These are phyloP conservation scores for Aurelia sp. DNA, from an alignment of 30 jellyfish, hydroid and myxozoan genomes.

Conservation along the genomic window DNA sequence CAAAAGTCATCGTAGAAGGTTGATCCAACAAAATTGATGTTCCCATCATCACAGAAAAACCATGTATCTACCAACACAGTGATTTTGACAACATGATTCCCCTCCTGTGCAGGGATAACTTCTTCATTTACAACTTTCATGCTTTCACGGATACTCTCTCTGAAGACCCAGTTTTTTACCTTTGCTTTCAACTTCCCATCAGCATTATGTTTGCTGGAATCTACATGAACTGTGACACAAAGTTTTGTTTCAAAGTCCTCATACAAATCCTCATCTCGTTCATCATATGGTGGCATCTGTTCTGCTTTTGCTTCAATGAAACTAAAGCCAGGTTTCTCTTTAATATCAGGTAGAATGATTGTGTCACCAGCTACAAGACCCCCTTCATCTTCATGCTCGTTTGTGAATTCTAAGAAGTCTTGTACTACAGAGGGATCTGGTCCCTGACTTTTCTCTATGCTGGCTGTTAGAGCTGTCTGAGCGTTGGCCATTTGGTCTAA, in stretches of 20 bases:
- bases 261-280: conserved; percentile 37
- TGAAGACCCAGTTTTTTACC: conserved; percentile 34
- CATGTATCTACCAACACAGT: conserved; percentile 4
- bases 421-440: conserved; percentile 23
- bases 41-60: conserved; percentile 3
- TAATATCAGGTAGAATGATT: conserved; percentile 22
- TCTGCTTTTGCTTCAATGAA: conserved; percentile 43
- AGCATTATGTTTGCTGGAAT: conserved; percentile 14
- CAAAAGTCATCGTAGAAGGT: conserved; percentile 51
- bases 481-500: no score
- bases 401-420: conserved; percentile 12
- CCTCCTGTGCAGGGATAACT: conserved; percentile 1
- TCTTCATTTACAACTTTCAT: conserved; percentile 39
- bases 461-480: background rate
- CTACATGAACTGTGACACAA: conserved; percentile 49
- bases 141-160: background rate
- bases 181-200: background rate
- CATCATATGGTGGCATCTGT: conserved; percentile 32
- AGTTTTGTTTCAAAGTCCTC: conserved; percentile 29
- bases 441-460: conserved; percentile 44
- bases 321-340: conserved; percentile 34
- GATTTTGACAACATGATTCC: conserved; percentile 31
- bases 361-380: conserved; percentile 42
- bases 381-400: conserved; percentile 5
- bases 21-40: conserved; percentile 49